Base-by-base conservation (phyloP, 2,888 invertebrate genomes). In the Tanytarsus gracilentus region DNA sequence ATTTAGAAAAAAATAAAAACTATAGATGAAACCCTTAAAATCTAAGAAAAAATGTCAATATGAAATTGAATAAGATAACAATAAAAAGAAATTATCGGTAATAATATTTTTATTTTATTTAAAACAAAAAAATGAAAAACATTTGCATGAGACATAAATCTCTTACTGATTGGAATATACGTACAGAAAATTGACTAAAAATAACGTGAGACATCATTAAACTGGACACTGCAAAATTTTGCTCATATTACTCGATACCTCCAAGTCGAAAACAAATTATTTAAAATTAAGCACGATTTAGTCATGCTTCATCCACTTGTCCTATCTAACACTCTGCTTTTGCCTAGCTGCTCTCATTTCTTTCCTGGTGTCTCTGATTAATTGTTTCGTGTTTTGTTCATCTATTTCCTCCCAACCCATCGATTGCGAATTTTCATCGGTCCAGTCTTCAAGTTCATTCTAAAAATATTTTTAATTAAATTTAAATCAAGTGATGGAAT, bases 371-470 rank as follows among this genome's bases (percentile, higher is more conserved):
- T 74, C 75, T 2, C 75, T 67, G 7, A 74, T 70, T 4, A 74
- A 64, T 62, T 72, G 68, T 61, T 72, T 75, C 3, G 74, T 71
- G 33, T 70, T 68, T 52, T 72, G 71, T 2, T 69, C 68, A 62
- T 72, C 71, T 62, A 72, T 66, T 64, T 78, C 77, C 63, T 78
- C 79, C 79, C 79, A 79, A 27, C 76, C 76, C n/a, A 71, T 72
- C 18, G 67, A 5, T 6, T 60, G 21, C 30, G 67, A 63, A 63
- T 71, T 69, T 63, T 76, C 77, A 53, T 79, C 79, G 61, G 74
- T 75, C 79, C 79, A 79, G 63, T 78, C 78, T 65, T 74, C 77
- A 14, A 79, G 69, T 64, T 79, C 79, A 49, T 75, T 75, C 76
- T 77, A 59, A 7, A 62, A 62, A 61, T 14, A 21, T 62, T 29